These are phyloP conservation scores for Ageneiosus marmoratus DNA, from an alignment of 2,113 vertebrate genomes.

Conservation along the genomic window DNA sequence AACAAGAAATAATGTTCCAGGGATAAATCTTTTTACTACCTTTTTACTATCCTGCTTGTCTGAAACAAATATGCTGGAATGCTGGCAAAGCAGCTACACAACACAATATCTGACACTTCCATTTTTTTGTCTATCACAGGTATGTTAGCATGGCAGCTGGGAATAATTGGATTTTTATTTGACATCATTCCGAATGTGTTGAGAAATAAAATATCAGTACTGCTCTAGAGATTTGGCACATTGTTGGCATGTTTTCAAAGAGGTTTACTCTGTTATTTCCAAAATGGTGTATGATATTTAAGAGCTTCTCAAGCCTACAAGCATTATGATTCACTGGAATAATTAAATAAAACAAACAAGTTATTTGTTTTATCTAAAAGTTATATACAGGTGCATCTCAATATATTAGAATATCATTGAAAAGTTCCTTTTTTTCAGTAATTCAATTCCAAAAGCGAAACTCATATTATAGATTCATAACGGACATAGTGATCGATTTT, in stretches of 20 bases:
- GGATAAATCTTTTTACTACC: conserved; percentile 13
- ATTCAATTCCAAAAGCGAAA: too few species aligned
- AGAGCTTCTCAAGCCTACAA: neutral
- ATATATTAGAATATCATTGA: too few species aligned
- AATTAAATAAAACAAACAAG: too few species aligned
- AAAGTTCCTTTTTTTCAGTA: too few species aligned
- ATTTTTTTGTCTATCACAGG: conserved; percentile 48
- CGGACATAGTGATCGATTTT: too few species aligned
- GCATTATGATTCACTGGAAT: neutral
- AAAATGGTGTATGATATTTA: neutral
- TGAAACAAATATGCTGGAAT: conserved; percentile 33
- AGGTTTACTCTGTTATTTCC: neutral
- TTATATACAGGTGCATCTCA: too few species aligned
- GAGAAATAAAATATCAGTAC: conserved; percentile 33
- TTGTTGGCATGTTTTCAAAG: conserved; percentile 26
- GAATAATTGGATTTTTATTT: conserved; percentile 55
- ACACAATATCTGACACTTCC: conserved; percentile 41
- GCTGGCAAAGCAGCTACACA: conserved; percentile 32
- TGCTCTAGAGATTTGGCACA: neutral
- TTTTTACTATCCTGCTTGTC: conserved; percentile 36
- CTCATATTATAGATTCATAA: too few species aligned
- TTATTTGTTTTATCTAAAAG: too few species aligned
- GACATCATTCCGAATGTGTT: conserved; percentile 31
- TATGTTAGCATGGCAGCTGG: conserved; percentile 38
- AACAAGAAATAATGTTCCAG: conserved; percentile 25